Percentiles rank a stretch among this genome's conserved stretches.
These are phyloP conservation scores for Colistium nudipinnis DNA, from an alignment of 2,113 vertebrate species.

Conservation along the genomic window DNA sequence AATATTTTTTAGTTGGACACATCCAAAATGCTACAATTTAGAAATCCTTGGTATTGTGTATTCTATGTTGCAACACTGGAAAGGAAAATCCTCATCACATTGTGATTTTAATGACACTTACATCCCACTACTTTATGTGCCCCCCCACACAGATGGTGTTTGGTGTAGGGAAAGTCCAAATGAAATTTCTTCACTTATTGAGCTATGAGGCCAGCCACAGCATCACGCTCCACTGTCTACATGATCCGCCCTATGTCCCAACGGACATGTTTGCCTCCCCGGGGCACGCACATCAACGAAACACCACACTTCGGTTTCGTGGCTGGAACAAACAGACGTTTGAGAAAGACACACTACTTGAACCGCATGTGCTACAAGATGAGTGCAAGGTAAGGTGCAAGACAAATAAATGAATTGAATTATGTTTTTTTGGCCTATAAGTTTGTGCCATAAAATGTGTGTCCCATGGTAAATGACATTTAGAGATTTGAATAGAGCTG, in stretches of 20 bases:
- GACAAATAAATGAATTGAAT: not conserved
- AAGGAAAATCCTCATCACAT: too few relatives aligned
- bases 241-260: constrained; percentile 62
- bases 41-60: not conserved
- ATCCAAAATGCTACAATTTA: too few relatives aligned
- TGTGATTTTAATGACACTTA: not conserved
- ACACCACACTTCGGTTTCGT: constrained; percentile 83
- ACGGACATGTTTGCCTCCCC: constrained; percentile 64
- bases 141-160: constrained; percentile 86
- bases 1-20: too few relatives aligned
- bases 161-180: constrained; percentile 91
- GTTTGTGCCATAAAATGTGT: not conserved
- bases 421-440: not conserved
- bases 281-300: constrained; percentile 46
- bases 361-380: constrained; percentile 88
- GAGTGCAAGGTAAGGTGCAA: constrained; percentile 89
- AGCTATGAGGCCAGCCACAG: constrained; percentile 91
- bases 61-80: not conserved
- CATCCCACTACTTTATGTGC: not conserved
- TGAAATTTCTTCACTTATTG: constrained; percentile 98
- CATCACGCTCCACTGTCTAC: constrained; percentile 91
- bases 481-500: not conserved
- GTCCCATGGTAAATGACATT: not conserved
- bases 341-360: constrained; percentile 86
- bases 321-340: constrained; percentile 94